Conservation (phyloP, 2,888 invertebrate species). For the Abrostola triplasia region DNA sequence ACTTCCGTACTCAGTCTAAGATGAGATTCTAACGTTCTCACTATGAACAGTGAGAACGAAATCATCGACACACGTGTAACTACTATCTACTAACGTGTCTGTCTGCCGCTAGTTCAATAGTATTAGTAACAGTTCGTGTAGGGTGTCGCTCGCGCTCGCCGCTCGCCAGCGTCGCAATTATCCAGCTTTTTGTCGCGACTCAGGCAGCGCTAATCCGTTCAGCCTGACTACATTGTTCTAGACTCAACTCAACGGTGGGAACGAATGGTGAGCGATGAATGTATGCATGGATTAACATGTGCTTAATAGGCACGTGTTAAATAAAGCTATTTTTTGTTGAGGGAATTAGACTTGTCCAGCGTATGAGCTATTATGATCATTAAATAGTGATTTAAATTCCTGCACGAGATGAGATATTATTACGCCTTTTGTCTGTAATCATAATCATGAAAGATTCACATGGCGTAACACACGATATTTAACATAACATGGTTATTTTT, state of each 20-base stretch:
- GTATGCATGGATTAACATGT: background rate
- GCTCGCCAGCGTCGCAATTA: constrained; percentile 41
- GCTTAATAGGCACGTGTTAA: constrained; percentile 1
- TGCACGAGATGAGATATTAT: background rate
- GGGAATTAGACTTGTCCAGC: background rate
- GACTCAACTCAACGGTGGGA: constrained; percentile 27
- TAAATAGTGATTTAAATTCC: constrained; percentile 2
- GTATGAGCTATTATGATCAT: background rate
- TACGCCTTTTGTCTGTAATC: background rate
- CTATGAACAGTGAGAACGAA: too few species aligned
- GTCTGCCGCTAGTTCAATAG: background rate
- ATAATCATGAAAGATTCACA: background rate
- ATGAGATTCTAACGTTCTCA: too few species aligned
- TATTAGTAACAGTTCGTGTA: background rate
- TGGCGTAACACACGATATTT: background rate
- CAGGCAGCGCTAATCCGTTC: constrained; percentile 49
- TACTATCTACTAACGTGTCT: too few species aligned
- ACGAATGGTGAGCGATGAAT: constrained; percentile 19
- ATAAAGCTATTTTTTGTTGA: background rate
- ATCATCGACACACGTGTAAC: too few species aligned
- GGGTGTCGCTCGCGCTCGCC: constrained; percentile 24
- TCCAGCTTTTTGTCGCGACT: constrained; percentile 49
- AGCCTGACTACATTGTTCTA: constrained; percentile 41
- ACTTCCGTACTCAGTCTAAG: too few species aligned
- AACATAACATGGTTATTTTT: too few species aligned